These are phyloP conservation scores for Nansenia antarctica DNA, from an alignment of 2,113 vertebrate genomes.

Conservation along the genomic window DNA sequence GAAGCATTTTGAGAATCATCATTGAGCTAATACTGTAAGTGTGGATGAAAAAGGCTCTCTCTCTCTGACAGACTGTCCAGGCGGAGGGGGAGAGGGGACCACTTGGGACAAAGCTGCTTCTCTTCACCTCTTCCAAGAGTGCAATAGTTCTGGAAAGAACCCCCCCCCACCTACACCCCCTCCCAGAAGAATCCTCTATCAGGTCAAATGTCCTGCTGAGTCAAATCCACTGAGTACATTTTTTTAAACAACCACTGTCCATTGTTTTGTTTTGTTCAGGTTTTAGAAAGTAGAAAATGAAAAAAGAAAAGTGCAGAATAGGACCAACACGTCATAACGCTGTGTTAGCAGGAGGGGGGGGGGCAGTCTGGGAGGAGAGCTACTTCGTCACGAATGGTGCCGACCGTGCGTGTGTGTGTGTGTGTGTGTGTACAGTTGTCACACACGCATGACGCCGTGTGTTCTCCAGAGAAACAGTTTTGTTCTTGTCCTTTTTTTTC, in stretches of 20 bases:
- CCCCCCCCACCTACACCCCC: too few relatives aligned
- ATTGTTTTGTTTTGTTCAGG: conserved; percentile 25
- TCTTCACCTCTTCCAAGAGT: conserved; percentile 37
- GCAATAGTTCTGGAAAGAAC: conserved; percentile 45
- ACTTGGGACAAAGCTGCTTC: conserved; percentile 5
- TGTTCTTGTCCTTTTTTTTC: conserved; percentile 40
- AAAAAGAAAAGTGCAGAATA: conserved; percentile 72
- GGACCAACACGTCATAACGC: conserved; percentile 52
- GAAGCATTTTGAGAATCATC: conserved; percentile 31
- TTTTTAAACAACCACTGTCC: conserved; percentile 48
- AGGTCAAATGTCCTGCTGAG: conserved; percentile 65
- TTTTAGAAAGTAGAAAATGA: conserved; percentile 57
- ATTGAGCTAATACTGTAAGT: conserved; percentile 70
- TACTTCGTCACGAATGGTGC: too few relatives aligned
- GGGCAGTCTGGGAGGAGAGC: background rate
- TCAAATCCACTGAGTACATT: conserved; percentile 66
- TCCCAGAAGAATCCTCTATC: conserved; percentile 24
- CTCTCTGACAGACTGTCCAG: conserved; percentile 44
- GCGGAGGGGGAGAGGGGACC: conserved; percentile 9
- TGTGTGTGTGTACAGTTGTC: conserved; percentile 1
- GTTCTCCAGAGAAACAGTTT: conserved; percentile 79
- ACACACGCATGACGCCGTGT: conserved; percentile 75
- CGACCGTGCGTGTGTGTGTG: background rate
- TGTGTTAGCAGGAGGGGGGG: conserved; percentile 13
- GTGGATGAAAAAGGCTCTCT: conserved; percentile 44